Conservation (phyloP, 2,113 vertebrate genomes). For the Larimichthys crocea region DNA sequence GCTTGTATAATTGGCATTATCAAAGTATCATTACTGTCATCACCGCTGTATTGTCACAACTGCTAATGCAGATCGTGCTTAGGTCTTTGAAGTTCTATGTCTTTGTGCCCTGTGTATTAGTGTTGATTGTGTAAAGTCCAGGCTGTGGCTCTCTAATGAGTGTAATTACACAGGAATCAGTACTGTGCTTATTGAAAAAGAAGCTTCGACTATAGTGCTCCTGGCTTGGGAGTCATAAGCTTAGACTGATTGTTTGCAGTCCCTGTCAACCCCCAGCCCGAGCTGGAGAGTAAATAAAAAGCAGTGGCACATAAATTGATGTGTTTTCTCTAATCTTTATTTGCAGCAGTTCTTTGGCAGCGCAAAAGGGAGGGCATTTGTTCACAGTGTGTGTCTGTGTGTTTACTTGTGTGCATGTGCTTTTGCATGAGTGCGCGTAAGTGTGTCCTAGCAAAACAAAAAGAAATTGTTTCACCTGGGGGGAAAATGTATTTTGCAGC, state of each 20-base stretch:
- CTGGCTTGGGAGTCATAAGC: conserved; percentile 10
- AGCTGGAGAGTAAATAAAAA: conserved; percentile 65
- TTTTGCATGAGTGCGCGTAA: conserved; percentile 20
- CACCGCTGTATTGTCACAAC: conserved; percentile 44
- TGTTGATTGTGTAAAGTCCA: conserved; percentile 53
- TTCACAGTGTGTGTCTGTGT: conserved; percentile 36
- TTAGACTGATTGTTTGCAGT: conserved; percentile 37
- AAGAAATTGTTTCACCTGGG: conserved; percentile 3
- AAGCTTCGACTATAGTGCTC: neutral
- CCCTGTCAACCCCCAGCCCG: conserved; percentile 28
- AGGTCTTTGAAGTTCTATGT: conserved; percentile 44
- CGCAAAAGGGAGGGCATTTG: conserved; percentile 44
- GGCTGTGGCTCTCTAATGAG: conserved; percentile 57
- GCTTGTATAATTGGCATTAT: conserved; percentile 64
- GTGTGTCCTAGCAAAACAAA: conserved; percentile 14
- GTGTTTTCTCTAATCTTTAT: conserved; percentile 79
- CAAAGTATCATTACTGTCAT: conserved; percentile 70
- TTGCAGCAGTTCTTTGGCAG: conserved; percentile 68
- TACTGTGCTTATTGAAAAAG: conserved; percentile 26
- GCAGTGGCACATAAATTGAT: conserved; percentile 72
- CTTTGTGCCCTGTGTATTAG: conserved; percentile 58
- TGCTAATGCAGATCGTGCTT: conserved; percentile 21
- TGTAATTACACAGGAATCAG: conserved; percentile 59
- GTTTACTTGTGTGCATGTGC: conserved; percentile 10
- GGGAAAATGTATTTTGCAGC: conserved; percentile 54